A percentile compares a stretch with the other conserved stretches of the same genome.
Evolutionary conservation across 2,113 vertebrate genomes (phyloP).

Genomic region (Phrynosoma platyrhinos): DNA sequence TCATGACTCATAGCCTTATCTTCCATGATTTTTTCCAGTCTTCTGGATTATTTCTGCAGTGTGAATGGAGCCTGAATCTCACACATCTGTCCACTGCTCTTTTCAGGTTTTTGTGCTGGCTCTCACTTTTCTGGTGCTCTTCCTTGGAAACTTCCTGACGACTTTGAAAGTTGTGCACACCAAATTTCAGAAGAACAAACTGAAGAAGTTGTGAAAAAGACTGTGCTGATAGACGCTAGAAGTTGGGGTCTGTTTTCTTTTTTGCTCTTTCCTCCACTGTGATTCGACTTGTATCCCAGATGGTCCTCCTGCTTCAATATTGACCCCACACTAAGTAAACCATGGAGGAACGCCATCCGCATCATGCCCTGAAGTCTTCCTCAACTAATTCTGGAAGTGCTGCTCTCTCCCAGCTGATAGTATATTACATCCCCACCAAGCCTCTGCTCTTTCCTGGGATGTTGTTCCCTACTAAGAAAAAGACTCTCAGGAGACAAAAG

Average conservation of each 20-base stretch:
- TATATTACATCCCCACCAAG: slow-evolving; percentile 63
- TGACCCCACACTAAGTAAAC: neutral
- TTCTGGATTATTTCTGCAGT: no score
- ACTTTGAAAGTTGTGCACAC: slow-evolving; percentile 95
- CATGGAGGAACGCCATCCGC: rapidly evolving
- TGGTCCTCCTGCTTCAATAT: neutral
- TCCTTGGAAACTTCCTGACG: slow-evolving; percentile 96
- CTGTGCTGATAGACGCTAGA: rapidly evolving
- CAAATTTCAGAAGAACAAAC: slow-evolving; percentile 91
- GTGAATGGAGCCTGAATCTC: no score
- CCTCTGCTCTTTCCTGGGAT: neutral
- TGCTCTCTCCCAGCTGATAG: slow-evolving; percentile 54
- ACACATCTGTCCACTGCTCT: rapidly evolving
- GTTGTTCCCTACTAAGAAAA: slow-evolving; percentile 26
- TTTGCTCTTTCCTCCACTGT: neutral
- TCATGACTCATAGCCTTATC: no score
- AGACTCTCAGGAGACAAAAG: slow-evolving; percentile 22
- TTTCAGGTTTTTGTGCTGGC: slow-evolving; percentile 91
- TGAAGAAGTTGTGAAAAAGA: slow-evolving; percentile 78
- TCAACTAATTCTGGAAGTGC: slow-evolving; percentile 53
- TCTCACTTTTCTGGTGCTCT: slow-evolving; percentile 93
- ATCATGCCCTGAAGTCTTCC: slow-evolving; percentile 39
- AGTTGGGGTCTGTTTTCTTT: neutral
- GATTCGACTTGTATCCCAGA: slow-evolving; percentile 27
- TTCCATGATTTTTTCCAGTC: no score